phyloP scores from a whole-genome alignment of 2,113 vertebrate genomes.

The Macaca nemestrina region DNA sequence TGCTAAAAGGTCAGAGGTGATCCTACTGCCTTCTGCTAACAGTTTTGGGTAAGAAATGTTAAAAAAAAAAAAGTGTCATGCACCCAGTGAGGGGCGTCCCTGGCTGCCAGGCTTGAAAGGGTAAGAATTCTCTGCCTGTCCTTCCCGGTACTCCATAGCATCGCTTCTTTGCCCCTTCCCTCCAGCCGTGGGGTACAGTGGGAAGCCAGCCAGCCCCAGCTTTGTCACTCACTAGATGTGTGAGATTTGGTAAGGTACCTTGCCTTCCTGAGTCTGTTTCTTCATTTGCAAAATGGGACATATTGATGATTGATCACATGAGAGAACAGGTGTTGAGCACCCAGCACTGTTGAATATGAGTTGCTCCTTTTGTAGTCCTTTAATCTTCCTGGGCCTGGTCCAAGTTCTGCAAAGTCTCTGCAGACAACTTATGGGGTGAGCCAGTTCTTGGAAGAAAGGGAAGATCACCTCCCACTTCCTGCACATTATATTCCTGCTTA shows the following conservation, averaged over 20 bases:
- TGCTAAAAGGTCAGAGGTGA: background rate
- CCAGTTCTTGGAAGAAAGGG: constrained; percentile 72
- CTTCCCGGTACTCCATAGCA: background rate
- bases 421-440: constrained; percentile 33
- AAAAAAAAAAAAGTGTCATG: background rate
- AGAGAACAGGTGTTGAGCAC: background rate
- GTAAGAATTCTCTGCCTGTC: background rate
- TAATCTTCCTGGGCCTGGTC: background rate
- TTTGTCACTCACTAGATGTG: background rate
- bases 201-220: background rate
- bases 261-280: constrained; percentile 11
- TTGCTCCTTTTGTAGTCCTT: background rate
- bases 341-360: background rate
- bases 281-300: constrained; percentile 23
- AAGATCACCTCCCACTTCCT: constrained; percentile 78
- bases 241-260: background rate
- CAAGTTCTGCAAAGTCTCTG: constrained; percentile 39
- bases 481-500: constrained; percentile 76
- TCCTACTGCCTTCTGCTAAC: background rate
- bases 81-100: background rate
- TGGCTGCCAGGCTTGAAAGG: background rate
- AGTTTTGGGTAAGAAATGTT: background rate
- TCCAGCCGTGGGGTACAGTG: background rate
- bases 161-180: background rate
- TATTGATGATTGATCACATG: background rate